A percentile compares a stretch with the other conserved stretches of the same genome.
These are phyloP conservation scores for Danionella dracula DNA, from an alignment of 2,797 vertebrate species.

Conservation along the genomic window DNA sequence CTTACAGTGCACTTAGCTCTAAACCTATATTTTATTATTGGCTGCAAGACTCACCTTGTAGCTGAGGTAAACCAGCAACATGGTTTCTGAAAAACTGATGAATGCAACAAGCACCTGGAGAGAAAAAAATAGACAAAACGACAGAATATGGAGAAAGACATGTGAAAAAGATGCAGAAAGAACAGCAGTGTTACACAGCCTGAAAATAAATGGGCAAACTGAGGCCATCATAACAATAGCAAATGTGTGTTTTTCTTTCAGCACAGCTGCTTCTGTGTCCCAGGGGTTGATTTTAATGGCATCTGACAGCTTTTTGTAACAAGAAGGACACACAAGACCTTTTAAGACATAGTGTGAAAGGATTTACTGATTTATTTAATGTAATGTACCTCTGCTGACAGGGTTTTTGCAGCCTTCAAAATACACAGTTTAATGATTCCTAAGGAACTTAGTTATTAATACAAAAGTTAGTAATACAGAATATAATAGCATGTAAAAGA, in stretches of 20 bases:
- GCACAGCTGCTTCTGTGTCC: neutral
- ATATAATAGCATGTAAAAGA: too few relatives aligned
- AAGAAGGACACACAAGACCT: neutral
- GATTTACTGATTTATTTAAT: neutral
- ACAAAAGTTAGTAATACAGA: too few relatives aligned
- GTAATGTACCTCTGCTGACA: too few relatives aligned
- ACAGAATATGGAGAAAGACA: slow-evolving; percentile 30
- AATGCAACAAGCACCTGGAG: slow-evolving; percentile 78
- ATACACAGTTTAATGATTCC: too few relatives aligned
- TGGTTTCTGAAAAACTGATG: slow-evolving; percentile 82
- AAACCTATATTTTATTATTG: neutral
- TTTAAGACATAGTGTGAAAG: neutral
- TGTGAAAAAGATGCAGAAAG: slow-evolving; percentile 32
- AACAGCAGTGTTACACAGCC: slow-evolving; percentile 56
- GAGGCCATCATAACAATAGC: slow-evolving; percentile 3
- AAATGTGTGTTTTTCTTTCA: slow-evolving; percentile 36
- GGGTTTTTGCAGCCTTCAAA: too few relatives aligned
- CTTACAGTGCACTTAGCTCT: too few relatives aligned
- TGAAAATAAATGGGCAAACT: slow-evolving; percentile 16
- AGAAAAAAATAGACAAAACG: slow-evolving; percentile 39
- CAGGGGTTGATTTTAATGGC: neutral
- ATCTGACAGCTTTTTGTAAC: neutral
- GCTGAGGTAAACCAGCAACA: slow-evolving; percentile 80
- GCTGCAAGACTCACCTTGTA: slow-evolving; percentile 71
- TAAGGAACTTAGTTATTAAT: too few relatives aligned